Evolutionary conservation across 2,797 vertebrate genomes (phyloP).

Genomic region (Brotogeris chrysoptera): DNA sequence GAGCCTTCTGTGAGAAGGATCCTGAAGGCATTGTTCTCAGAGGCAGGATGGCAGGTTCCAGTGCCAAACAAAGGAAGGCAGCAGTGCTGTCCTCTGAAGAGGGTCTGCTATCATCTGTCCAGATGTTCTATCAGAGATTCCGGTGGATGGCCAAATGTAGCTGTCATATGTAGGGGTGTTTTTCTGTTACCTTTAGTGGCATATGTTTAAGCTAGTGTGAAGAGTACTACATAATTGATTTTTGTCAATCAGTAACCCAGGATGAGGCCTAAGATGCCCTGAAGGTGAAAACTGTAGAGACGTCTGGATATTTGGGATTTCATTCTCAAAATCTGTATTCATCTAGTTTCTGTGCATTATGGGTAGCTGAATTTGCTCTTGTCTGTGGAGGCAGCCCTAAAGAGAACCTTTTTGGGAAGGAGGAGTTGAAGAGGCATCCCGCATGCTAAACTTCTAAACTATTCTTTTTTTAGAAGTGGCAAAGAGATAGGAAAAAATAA

Average conservation of each 20-base stretch:
- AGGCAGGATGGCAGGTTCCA: neutral
- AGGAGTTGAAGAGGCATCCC: neutral
- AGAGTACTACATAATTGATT: neutral
- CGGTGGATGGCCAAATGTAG: neutral
- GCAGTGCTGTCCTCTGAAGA: neutral
- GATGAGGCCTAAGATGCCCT: neutral
- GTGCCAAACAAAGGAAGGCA: neutral
- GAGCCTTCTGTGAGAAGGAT: neutral
- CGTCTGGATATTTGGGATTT: neutral
- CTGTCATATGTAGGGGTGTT: neutral
- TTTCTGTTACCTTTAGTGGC: neutral
- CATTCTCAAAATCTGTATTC: neutral
- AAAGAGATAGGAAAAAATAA: neutral
- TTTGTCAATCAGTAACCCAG: neutral
- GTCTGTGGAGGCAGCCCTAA: neutral
- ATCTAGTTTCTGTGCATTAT: neutral
- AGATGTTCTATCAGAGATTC: neutral
- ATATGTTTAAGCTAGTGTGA: neutral
- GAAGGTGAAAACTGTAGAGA: neutral
- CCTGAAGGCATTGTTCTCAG: neutral
- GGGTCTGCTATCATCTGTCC: rapidly evolving
- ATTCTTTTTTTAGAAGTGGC: neutral
- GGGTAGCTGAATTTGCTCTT: neutral
- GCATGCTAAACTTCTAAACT: neutral
- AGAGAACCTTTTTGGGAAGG: neutral